Percentiles rank a stretch among this genome's conserved stretches.
phyloP scores from a whole-genome alignment of 1,140 invertebrate genomes.

The Araneus ventricosus region DNA sequence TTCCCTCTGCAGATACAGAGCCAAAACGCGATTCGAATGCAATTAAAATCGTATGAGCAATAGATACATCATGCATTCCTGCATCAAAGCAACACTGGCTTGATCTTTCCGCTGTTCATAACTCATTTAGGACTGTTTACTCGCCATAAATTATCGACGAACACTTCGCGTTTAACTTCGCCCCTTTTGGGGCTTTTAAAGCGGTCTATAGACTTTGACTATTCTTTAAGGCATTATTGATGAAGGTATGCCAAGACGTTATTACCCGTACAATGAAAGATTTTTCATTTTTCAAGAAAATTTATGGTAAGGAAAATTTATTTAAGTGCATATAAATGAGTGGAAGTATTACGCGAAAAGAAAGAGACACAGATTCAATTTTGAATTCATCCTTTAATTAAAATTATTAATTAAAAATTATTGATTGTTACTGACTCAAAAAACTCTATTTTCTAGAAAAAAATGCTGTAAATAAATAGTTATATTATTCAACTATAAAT shows the following conservation, averaged over 20 bases:
- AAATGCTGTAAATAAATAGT: too few species aligned
- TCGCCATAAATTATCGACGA: neutral
- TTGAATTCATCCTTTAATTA: too few species aligned
- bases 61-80: neutral
- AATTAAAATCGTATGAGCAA: conserved; percentile 46
- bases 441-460: too few species aligned
- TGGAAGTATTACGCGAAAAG: too few species aligned
- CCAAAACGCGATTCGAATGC: conserved; percentile 23
- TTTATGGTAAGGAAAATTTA: too few species aligned
- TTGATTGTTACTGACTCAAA: too few species aligned
- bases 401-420: too few species aligned
- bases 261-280: too few species aligned
- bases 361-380: too few species aligned
- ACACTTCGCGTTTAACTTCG: neutral
- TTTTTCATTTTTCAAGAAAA: too few species aligned
- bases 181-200: neutral
- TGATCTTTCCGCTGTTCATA: neutral
- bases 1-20: neutral
- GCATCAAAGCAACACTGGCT: neutral
- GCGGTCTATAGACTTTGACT: neutral
- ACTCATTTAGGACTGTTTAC: conserved; percentile 5
- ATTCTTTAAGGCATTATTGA: neutral
- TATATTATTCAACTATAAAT: too few species aligned
- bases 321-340: too few species aligned
- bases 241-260: neutral